These are phyloP conservation scores for Hydrozoanthus gracilis DNA, from an alignment of 92 coral and sea anemone species.

Conservation along the genomic window DNA sequence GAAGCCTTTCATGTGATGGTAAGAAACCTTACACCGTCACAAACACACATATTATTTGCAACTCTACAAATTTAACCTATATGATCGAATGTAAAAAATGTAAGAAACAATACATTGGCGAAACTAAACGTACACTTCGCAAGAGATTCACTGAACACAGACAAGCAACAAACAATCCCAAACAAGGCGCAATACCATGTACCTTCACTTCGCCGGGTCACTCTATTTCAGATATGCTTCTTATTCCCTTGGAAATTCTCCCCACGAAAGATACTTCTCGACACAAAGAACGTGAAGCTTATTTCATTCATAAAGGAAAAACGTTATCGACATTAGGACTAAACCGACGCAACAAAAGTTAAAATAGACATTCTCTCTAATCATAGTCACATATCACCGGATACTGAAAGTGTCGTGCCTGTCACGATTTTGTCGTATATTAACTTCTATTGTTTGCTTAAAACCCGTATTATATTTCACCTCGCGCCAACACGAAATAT, in stretches of 20 bases:
- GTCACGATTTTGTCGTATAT: too few species aligned
- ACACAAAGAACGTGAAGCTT: constrained; percentile 7
- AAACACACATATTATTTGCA: not conserved
- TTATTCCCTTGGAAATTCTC: constrained; percentile 12
- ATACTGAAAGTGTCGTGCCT: too few species aligned
- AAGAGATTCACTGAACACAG: constrained; percentile 10
- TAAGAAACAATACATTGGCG: constrained; percentile 27
- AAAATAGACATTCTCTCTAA: too few species aligned
- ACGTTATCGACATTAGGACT: not conserved
- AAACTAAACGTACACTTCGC: constrained; percentile 31
- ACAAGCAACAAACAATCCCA: constrained; percentile 17
- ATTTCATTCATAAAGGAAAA: constrained; percentile 10
- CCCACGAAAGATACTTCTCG: not conserved
- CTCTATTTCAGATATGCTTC: constrained; percentile 4
- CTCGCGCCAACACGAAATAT: too few species aligned
- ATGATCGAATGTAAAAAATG: constrained; percentile 30
- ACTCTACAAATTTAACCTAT: constrained; percentile 23
- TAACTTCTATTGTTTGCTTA: too few species aligned
- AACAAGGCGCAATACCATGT: constrained; percentile 20
- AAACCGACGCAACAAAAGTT: too few species aligned
- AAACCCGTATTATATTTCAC: too few species aligned
- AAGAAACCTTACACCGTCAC: constrained; percentile 18
- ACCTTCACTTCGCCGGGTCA: constrained; percentile 17
- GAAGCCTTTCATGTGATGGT: constrained; percentile 12
- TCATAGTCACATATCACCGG: too few species aligned